These are phyloP conservation scores for Drosophila lacertosa DNA, from an alignment of 1,140 invertebrate species.

Conservation along the genomic window DNA sequence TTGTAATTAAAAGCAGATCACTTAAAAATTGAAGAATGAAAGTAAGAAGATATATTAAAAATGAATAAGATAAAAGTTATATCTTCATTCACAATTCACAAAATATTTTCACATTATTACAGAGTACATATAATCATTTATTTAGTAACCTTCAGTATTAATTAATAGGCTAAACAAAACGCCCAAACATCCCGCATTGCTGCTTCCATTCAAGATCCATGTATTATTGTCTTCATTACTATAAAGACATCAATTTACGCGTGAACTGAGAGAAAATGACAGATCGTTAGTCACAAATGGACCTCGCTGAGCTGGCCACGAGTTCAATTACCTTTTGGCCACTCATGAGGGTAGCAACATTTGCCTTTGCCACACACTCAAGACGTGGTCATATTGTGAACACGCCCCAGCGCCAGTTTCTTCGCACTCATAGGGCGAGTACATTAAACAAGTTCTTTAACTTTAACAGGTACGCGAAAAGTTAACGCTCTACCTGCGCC, in stretches of 20 bases:
- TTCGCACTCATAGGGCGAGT: constrained; percentile 24
- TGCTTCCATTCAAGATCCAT: constrained; percentile 4
- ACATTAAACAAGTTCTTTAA: constrained; percentile 21
- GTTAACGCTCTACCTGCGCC: constrained; percentile 43
- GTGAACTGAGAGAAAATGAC: constrained; percentile 25
- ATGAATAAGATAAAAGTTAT: too few relatives aligned
- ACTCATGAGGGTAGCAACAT: constrained; percentile 32
- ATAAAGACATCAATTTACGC: constrained; percentile 43
- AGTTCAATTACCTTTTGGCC: constrained; percentile 33
- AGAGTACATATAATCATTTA: not conserved
- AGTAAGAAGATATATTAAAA: too few relatives aligned
- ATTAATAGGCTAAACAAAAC: constrained; percentile 12
- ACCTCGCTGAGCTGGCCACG: not conserved
- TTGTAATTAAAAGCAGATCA: too few relatives aligned
- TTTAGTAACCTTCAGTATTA: not conserved
- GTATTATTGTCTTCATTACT: constrained; percentile 10
- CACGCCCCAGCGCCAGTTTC: constrained; percentile 32
- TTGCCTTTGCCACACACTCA: not conserved
- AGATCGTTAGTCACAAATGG: constrained; percentile 38
- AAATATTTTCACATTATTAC: too few relatives aligned
- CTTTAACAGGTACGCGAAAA: constrained; percentile 27
- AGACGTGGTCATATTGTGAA: constrained; percentile 8
- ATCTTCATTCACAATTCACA: too few relatives aligned
- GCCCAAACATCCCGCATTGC: constrained; percentile 25
- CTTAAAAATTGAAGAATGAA: too few relatives aligned